Evolutionary conservation across 1,140 invertebrate species (phyloP), one percentile per base, ranked within the genome.

Genomic region (Araneus ventricosus): DNA sequence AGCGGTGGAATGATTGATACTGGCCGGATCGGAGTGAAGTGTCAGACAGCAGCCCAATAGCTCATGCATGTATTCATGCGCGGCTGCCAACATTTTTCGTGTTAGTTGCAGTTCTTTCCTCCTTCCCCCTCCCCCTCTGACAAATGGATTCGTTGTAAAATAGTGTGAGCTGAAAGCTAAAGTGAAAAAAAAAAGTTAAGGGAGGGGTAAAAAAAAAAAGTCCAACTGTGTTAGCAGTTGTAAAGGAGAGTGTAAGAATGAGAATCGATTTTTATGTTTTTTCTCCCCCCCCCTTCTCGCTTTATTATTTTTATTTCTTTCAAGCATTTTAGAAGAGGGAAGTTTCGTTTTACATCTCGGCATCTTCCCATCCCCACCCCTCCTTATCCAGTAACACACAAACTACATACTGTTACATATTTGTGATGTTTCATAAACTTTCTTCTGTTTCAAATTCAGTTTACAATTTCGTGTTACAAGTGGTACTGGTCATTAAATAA

Each of bases 21-120:
- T 87, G 91, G 84, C 91, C 67, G 91, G 67, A 93, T 93, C 91
- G 91, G 91, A 93, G 91, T 87, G 84, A 93, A 87, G 91, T 93
- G 91, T 93, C 91, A 93, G 89, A 80, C 89, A 91, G 89, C 89
- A 91, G 91, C 84, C 91, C 90, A 92, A 86, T 92, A 87, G 80
- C 67, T 93, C 91, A 93, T 93, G 84, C 91, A 93, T 93, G 91
- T 93, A 93, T 93, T 93, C 91, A 93, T 93, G 84, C 91, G 84
- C 84, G 63, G 84, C 82, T 79, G 82, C 84, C 52, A 87, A 79
- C 84, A 85, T 93, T 79, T 93, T 93, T 93, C 63, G 63, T 79
- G 91, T 93, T 93, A 86, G 89, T 90, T 91, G 89, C 80, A 91
- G 89, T 84, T 84, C 52, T n/a, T 91, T 63, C 34, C 37, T 37